A percentile compares a stretch with the other conserved stretches of the same genome.
Evolutionary conservation across 2,888 invertebrate genomes (phyloP).

Genomic region (Acanthosepion lycidas): DNA sequence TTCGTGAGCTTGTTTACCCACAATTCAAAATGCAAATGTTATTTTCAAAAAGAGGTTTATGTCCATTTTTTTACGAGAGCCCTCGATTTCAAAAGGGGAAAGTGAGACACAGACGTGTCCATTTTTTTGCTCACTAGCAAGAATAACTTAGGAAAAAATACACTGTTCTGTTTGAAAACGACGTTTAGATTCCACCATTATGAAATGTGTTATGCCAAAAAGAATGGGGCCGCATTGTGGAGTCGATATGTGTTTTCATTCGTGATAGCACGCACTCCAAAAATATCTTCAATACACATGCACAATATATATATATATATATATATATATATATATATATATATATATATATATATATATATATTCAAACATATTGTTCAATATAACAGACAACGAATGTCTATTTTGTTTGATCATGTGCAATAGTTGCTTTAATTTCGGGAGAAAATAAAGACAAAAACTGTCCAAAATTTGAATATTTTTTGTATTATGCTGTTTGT

Average conservation of each 20-base stretch:
- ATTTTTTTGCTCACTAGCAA: neutral
- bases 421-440: no score
- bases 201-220: neutral
- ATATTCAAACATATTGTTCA: neutral
- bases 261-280: neutral
- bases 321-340: slow-evolving; percentile 33
- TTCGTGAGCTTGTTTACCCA: neutral
- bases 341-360: neutral
- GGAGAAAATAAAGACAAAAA: no score
- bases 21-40: neutral
- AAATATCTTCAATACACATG: neutral
- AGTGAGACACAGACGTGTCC: neutral
- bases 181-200: neutral
- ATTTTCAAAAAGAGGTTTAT: slow-evolving; percentile 15
- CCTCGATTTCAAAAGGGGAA: neutral
- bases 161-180: neutral
- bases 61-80: neutral
- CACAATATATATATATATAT: no score
- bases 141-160: neutral
- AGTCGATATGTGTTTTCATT: neutral
- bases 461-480: no score
- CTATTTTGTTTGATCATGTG: no score
- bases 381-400: no score
- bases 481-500: neutral
- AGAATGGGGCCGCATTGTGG: neutral